Evolutionary conservation across 92 coral and sea anemone species (phyloP).

Genomic region (Bergia sp.): DNA sequence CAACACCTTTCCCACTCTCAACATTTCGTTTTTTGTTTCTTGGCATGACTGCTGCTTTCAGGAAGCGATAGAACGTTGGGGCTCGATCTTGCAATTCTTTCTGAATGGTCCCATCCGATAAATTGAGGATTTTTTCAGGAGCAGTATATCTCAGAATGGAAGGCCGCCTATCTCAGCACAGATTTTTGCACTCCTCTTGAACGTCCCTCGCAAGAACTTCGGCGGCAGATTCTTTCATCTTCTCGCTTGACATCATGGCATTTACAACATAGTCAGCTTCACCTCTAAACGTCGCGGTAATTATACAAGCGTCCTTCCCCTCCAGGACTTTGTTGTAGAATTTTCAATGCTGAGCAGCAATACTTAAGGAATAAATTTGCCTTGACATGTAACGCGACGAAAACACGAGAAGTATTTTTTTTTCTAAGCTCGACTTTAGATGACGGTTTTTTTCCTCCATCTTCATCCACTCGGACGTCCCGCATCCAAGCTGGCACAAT

Average conservation of each 20-base stretch:
- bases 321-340: neutral
- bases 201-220: slow-evolving; percentile 3
- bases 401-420: neutral
- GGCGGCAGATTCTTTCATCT: neutral
- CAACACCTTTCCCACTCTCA: slow-evolving; percentile 3
- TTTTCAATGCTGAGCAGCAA: neutral
- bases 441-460: neutral
- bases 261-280: slow-evolving; percentile 5
- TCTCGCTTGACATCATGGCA: slow-evolving; percentile 4
- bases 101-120: slow-evolving; percentile 33
- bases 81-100: slow-evolving; percentile 49
- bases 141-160: slow-evolving; percentile 42
- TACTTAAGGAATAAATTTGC: neutral
- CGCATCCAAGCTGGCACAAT: neutral
- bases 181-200: slow-evolving; percentile 43
- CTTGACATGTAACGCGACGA: neutral
- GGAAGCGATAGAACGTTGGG: slow-evolving; percentile 48
- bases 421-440: slow-evolving; percentile 10
- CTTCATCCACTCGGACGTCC: neutral
- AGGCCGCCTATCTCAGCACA: slow-evolving; percentile 47
- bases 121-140: slow-evolving; percentile 25
- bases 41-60: slow-evolving; percentile 38
- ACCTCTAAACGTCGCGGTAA: slow-evolving; percentile 6
- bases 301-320: neutral
- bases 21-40: neutral